Conservation (phyloP, 1,140 invertebrate species). For the Drosophila subobscura region DNA sequence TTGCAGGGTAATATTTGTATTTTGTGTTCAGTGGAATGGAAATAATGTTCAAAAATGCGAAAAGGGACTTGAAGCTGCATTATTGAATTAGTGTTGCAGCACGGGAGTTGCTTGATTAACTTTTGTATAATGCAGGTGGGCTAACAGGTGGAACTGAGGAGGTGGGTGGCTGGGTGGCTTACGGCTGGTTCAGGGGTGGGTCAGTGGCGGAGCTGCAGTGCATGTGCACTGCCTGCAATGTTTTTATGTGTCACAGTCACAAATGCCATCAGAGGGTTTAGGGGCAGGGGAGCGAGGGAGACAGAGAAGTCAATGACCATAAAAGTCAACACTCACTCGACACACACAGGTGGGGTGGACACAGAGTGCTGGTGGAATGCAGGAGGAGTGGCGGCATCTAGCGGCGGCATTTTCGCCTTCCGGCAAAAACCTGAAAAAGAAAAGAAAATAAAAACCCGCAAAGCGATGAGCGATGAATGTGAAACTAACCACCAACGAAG, state of each 20-base stretch:
- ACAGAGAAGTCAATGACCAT: constrained; percentile 59
- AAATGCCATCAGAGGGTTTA: not conserved
- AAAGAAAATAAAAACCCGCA: constrained; percentile 14
- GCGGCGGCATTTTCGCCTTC: constrained; percentile 46
- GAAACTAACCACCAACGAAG: too few relatives aligned
- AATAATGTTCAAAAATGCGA: constrained; percentile 16
- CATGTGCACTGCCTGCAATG: constrained; percentile 19
- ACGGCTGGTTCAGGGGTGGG: not conserved
- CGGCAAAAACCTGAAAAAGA: constrained; percentile 35
- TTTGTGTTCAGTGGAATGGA: not conserved
- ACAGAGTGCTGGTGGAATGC: not conserved
- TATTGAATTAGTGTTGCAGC: constrained; percentile 57
- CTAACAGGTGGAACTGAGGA: not conserved
- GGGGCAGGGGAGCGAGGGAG: not conserved
- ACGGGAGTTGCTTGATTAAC: constrained; percentile 55
- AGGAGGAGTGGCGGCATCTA: constrained; percentile 22
- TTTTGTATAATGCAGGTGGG: constrained; percentile 24
- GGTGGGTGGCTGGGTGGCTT: not conserved
- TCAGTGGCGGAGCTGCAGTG: not conserved
- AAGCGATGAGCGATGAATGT: not conserved
- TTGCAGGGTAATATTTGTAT: too few relatives aligned
- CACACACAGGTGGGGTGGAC: constrained; percentile 11
- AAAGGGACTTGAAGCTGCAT: constrained; percentile 11
- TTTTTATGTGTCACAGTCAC: constrained; percentile 38
- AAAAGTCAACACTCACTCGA: constrained; percentile 58